Evolutionary conservation across 1,140 invertebrate species (phyloP), one percentile per base, ranked within the genome.

Genomic region (Drosophila nigrodunni): DNA sequence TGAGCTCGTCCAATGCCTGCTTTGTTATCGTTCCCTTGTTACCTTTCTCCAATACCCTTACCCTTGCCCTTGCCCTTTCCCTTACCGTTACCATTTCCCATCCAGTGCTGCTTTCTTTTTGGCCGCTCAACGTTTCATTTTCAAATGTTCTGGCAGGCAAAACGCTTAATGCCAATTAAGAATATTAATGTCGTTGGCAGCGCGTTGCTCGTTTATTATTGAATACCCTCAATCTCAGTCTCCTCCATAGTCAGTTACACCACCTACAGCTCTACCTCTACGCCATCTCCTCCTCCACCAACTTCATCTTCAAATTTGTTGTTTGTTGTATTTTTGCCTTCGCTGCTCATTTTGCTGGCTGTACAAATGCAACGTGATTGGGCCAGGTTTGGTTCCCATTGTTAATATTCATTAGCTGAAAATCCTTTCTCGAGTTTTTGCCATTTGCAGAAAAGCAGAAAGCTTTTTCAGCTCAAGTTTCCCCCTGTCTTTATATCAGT

Each of bases 101-200:
- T 6, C 43, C 34, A n/a, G 13, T 57, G 52, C 18, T 34, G 6
- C 15, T 15, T 15, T 64, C 7, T 13, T 37, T 7, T 18, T 35
- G 13, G 34, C 13, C 30, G 13, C 46, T 34, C 35, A 57, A 41
- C 15, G 65, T 68, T 68, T 70, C 43, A 55, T 72, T 82, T 62
- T 66, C 80, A 60, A 78, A 65, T 66, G 49, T 50, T 66, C 30
- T 50, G 54, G 35, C 47, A 43, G 62, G 43, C 58, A 65, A 83
- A 78, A 79, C 76, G 79, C 72, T 79, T 87, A 87, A 89, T 88
- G 83, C 80, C 83, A 88, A 88, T 89, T 88, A 88, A 70, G 77
- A 80, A 83, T 88, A 88, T 88, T 88, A 83, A 88, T 83, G 87
- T 89, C 74, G 73, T 78, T 83, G 87, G 83, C 70, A 80, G 69